Evolutionary conservation across 1,140 invertebrate species (phyloP), one percentile per base, ranked within the genome.

Genomic region (Drosophila truncata): DNA sequence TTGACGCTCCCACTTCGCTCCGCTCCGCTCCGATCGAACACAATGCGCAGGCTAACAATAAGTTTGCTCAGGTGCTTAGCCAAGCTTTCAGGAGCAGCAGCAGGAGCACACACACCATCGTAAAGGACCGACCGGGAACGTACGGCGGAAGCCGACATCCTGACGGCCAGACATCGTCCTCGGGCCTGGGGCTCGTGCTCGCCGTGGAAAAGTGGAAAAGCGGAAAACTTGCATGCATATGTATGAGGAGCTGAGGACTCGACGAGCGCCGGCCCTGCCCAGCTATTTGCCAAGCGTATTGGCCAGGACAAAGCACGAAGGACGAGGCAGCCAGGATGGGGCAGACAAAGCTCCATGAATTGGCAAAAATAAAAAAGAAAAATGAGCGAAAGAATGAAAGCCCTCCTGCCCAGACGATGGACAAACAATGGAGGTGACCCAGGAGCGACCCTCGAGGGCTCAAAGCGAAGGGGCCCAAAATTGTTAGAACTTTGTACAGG

Each of bases 31-130:
- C 47, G 35, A 78, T 78, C 74, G 74, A 78, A 90, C 77, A 88
- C 84, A 88, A 88, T 81, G 84, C 84, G 85, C 84, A 88, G 70
- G 77, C 85, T 77, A 90, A 88, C 85, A 88, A 88, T 88, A 88
- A 88, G 85, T 88, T 88, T 88, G 85, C 78, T 90, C 85, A 88
- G 85, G 85, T 88, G 85, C 85, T 88, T 90, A 88, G 78, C 81
- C 85, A 88, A 79, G 85, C 85, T 88, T 88, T 90, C 85, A 86
- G 63, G 55, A 55, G 35, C 57, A 57, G 49, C 29, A 23, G 42
- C 42, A 46, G 58, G 9, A 39, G 42, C 42, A 35, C 16, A 16
- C 16, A 44, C 29, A 59, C 37, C 18, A 35, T 31, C 14, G 16
- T 31, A 29, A 13, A 20, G 44, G 54, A 47, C 47, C 29, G 54